Evolutionary conservation across 2,113 vertebrate genomes (phyloP), one percentile per base, ranked within the genome.

Genomic region (Rhadina sibilatrix): DNA sequence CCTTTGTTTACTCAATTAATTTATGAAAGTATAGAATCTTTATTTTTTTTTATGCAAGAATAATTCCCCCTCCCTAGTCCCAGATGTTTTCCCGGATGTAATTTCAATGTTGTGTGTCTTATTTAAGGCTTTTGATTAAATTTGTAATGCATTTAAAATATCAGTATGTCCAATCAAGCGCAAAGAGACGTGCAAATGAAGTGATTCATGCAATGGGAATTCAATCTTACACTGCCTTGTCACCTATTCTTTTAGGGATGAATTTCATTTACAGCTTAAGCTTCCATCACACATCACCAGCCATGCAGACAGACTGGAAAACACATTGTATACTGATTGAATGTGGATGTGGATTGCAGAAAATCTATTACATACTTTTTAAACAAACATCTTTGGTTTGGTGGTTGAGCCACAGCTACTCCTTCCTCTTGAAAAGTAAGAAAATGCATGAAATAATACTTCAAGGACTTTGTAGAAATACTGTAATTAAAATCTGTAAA

Each of bases 1-100:
- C 38, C 33, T 75, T 84, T 93, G 50, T 81, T 94, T 83, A 93
- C 86, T 59, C 71, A 86, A 64, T 95, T 86, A 77, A 80, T 88
- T 63, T 42, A 33, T 37, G 35, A 37, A 95, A 90, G 6, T 90
- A 72, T 3, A 88, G 50, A 80, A 80, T 52, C 35, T 22, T 35
- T 49, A 14, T 8, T 54, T 82, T 74, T 83, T 78, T 83, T 78
- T 40, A 66, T 86, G 92, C 85, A 86, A 70, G 88, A 94, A 70
- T 90, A 77, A 81, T 78, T 92, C 15, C 25, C 11, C 12, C 20
- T 85, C 46, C 53, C 27, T 54, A 69, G 84, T 44, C 79, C 68
- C 95, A 94, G 87, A 77, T 95, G 96, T 93, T 96, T 94, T 93
- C 47, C 90, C 86, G 71, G 46, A 56, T 94, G 63, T 15, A 87